Conservation (phyloP, 2,888 invertebrate species). For the Sesamia inferens region DNA sequence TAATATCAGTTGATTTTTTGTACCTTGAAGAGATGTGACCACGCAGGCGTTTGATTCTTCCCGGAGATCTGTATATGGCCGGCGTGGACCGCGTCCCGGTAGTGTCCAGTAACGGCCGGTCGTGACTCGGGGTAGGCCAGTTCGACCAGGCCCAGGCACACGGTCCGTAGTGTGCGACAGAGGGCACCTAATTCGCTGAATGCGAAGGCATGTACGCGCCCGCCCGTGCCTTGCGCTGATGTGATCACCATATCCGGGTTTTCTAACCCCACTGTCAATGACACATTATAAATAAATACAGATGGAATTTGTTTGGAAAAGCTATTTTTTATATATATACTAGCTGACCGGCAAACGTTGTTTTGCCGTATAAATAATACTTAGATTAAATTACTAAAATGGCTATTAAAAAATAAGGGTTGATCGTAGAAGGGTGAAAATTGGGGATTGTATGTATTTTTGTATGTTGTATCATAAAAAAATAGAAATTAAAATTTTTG, state of each 20-base stretch:
- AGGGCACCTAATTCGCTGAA: slow-evolving; percentile 93
- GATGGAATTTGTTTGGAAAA: background rate
- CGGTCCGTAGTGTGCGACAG: slow-evolving; percentile 93
- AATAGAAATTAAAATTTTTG: too few species aligned
- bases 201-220: slow-evolving; percentile 91
- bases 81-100: slow-evolving; percentile 80
- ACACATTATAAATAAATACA: background rate
- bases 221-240: slow-evolving; percentile 46
- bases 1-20: background rate
- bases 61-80: slow-evolving; percentile 67
- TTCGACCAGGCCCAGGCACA: slow-evolving; percentile 95
- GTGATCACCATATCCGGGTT: background rate
- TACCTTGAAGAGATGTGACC: slow-evolving; percentile 95
- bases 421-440: too few species aligned
- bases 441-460: too few species aligned
- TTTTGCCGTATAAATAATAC: too few species aligned
- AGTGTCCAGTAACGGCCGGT: slow-evolving; percentile 91
- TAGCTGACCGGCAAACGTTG: too few species aligned
- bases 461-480: too few species aligned
- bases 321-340: too few species aligned
- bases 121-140: slow-evolving; percentile 95
- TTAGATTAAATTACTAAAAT: too few species aligned
- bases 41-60: slow-evolving; percentile 90
- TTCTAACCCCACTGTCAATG: slow-evolving; percentile 34
- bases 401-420: too few species aligned